Conservation (phyloP, 2,113 vertebrate genomes). For the Hemiprocne comata region DNA sequence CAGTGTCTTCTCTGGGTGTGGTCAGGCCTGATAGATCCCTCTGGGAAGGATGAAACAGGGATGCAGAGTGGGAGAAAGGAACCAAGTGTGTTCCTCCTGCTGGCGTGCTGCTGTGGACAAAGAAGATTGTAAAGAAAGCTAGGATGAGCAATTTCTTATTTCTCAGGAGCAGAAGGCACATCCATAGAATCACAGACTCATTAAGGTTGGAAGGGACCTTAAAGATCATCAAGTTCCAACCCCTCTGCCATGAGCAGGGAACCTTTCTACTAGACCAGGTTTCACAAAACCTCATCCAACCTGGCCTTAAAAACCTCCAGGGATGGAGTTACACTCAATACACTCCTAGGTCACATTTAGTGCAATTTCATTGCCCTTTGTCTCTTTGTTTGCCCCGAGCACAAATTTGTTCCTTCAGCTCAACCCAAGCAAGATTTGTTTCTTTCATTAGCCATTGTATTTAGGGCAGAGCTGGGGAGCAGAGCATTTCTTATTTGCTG, state of each 20-base stretch:
- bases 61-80: not conserved
- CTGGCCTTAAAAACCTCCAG: too few species aligned
- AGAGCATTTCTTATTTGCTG: not conserved
- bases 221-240: too few species aligned
- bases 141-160: not conserved
- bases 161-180: not conserved
- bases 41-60: not conserved
- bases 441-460: not conserved
- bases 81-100: not conserved
- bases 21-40: not conserved
- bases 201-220: too few species aligned
- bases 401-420: not conserved
- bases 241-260: too few species aligned
- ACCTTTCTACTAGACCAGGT: too few species aligned
- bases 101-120: not conserved
- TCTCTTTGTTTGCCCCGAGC: not conserved
- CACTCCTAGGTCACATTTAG: not conserved
- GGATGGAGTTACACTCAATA: accelerated
- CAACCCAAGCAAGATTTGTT: not conserved
- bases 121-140: not conserved
- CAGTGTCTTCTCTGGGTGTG: not conserved
- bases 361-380: not conserved
- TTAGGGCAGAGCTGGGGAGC: not conserved
- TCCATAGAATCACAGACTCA: too few species aligned
- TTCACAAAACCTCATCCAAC: too few species aligned